Conservation (phyloP, 2,888 invertebrate genomes). For the Stramonita haemastoma region DNA sequence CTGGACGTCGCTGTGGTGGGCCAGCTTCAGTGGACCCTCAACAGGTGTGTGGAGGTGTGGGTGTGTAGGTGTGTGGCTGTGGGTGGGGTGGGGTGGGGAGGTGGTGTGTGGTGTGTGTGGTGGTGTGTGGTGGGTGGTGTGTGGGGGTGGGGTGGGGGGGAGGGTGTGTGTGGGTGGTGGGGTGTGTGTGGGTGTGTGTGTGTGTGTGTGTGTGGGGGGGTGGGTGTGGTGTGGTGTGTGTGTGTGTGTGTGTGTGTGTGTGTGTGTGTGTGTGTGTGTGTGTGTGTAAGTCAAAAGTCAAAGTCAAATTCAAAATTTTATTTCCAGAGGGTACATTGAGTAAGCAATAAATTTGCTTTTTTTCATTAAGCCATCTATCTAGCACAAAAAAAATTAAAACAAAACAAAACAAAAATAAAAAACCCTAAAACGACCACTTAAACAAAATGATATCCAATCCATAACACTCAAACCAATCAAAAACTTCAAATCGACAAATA, state of each 20-base stretch:
- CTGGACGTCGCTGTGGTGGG: slow-evolving; percentile 89
- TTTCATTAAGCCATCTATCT: no score
- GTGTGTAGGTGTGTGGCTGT: neutral
- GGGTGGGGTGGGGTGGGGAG: neutral
- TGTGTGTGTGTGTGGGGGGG: neutral
- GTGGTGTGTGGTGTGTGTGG: neutral
- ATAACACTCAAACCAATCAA: no score
- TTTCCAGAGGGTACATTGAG: no score
- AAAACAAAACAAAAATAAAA: no score
- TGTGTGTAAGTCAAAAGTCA: no score
- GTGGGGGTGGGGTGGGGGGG: neutral
- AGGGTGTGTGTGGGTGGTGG: no score
- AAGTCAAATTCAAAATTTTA: no score
- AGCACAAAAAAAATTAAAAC: no score
- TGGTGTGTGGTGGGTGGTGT: neutral
- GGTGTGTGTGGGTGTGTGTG: neutral
- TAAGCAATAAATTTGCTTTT: no score
- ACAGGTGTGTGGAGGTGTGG: slow-evolving; percentile 60
- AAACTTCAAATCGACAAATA: no score
- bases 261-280: neutral
- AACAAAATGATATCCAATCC: no score
- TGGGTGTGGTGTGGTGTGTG: neutral
- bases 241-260: neutral
- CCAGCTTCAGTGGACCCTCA: slow-evolving; percentile 92
- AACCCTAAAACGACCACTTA: no score